Conservation (phyloP, 2,113 vertebrate genomes). For the Oncorhynchus masou region DNA sequence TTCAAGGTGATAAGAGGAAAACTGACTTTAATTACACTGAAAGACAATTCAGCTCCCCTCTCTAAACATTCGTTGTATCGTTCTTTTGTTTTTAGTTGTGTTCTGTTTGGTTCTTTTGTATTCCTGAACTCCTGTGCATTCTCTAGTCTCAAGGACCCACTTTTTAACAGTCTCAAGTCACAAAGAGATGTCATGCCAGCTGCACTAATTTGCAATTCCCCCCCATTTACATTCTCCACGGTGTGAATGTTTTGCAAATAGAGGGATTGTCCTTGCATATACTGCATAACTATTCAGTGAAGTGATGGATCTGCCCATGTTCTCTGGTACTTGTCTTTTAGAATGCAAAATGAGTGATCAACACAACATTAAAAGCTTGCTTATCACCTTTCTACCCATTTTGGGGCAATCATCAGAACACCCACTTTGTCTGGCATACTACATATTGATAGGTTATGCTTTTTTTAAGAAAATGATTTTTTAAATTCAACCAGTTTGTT, state of each 20-base stretch:
- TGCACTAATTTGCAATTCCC: neutral
- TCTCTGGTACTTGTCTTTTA: too few relatives aligned
- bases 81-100: neutral
- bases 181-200: neutral
- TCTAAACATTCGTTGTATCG: neutral
- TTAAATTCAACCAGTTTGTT: too few relatives aligned
- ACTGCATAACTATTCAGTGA: neutral
- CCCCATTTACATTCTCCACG: neutral
- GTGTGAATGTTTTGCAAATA: neutral
- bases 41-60: too few relatives aligned
- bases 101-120: neutral
- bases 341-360: too few relatives aligned
- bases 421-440: too few relatives aligned
- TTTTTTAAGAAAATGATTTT: too few relatives aligned
- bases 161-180: neutral
- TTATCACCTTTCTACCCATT: too few relatives aligned
- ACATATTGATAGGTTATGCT: too few relatives aligned
- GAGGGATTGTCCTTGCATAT: neutral
- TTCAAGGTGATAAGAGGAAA: neutral
- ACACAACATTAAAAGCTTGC: too few relatives aligned
- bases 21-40: neutral
- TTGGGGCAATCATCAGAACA: too few relatives aligned
- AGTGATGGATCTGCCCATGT: too few relatives aligned
- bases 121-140: neutral
- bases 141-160: neutral